Evolutionary conservation across 2,113 vertebrate genomes (phyloP).

Genomic region (Dolichallabes microphthalmus): DNA sequence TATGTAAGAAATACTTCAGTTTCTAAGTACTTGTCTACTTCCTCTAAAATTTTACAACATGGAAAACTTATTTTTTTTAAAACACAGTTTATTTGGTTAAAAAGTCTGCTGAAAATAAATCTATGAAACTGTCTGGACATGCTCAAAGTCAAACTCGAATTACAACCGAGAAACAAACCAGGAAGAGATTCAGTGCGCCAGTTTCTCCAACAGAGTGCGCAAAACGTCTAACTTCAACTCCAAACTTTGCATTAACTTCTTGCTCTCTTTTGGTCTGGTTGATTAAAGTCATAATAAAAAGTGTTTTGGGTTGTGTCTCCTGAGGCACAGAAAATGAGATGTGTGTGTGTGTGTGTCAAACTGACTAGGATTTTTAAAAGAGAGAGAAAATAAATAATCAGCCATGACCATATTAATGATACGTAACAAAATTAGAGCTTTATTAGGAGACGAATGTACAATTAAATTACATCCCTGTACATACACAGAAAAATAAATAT

Average conservation of each 20-base stretch:
- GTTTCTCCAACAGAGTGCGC: conserved; percentile 20
- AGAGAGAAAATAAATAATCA: neutral
- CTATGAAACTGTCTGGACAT: neutral
- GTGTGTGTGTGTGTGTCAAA: no score
- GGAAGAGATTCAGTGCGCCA: neutral
- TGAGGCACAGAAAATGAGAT: no score
- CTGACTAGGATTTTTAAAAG: neutral
- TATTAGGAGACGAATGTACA: conserved; percentile 47
- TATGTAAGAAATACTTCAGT: no score
- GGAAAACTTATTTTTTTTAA: neutral
- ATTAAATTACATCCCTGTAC: conserved; percentile 52
- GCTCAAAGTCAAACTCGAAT: neutral
- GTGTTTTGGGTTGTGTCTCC: no score
- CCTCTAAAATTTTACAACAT: neutral
- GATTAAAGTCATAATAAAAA: neutral
- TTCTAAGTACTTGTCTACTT: neutral
- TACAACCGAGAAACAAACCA: neutral
- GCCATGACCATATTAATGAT: neutral
- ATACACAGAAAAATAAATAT: conserved; percentile 53
- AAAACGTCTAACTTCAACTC: neutral
- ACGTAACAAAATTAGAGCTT: conserved; percentile 53
- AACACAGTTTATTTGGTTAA: neutral
- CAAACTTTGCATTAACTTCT: neutral
- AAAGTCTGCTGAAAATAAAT: neutral
- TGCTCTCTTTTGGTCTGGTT: neutral